These are phyloP conservation scores for Butorides virescens DNA, from an alignment of 2,113 vertebrate genomes.

Conservation along the genomic window DNA sequence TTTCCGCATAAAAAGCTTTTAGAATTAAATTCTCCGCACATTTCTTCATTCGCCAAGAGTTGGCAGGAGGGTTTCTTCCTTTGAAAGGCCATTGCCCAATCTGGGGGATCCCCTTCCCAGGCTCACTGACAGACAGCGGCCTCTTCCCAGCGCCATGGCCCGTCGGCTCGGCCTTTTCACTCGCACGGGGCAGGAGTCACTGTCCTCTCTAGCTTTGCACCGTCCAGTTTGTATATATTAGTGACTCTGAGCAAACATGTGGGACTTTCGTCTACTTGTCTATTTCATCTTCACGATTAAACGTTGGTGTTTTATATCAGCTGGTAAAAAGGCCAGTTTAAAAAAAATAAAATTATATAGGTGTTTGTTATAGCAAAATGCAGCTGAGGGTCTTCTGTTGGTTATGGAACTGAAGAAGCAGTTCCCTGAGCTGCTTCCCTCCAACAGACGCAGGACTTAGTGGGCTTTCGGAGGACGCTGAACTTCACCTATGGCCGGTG, in stretches of 20 bases:
- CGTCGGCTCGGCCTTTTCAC: neutral
- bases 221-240: neutral
- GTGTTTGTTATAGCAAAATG: neutral
- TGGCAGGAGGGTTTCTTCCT: neutral
- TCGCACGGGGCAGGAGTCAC: accelerated
- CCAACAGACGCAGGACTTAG: accelerated
- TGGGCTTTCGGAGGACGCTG: accelerated
- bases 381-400: neutral
- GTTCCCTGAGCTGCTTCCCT: accelerated
- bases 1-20: neutral
- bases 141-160: neutral
- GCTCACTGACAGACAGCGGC: neutral
- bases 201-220: neutral
- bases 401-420: neutral
- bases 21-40: neutral
- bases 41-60: neutral
- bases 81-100: neutral
- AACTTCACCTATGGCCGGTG: neutral
- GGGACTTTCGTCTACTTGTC: neutral
- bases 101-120: neutral
- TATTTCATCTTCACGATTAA: neutral
- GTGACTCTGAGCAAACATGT: neutral
- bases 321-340: neutral
- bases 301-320: neutral
- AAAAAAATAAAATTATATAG: neutral